Evolutionary conservation across 2,113 vertebrate species (phyloP).

Genomic region (Guaruba guarouba): DNA sequence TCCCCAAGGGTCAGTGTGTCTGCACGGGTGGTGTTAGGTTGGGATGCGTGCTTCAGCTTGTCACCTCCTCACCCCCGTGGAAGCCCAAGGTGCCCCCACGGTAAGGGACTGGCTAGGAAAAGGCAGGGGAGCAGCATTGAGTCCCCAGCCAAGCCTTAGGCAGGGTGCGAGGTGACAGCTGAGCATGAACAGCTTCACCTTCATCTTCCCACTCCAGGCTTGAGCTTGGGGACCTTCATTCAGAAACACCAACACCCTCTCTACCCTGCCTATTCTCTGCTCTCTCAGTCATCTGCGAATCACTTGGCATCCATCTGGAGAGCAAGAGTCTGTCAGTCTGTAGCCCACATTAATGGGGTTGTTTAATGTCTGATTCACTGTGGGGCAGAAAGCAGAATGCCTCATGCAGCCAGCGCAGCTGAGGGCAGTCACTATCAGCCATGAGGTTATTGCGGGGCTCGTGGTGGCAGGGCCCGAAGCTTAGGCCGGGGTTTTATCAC

Average conservation of each 20-base stretch:
- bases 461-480: background rate
- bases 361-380: background rate
- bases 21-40: accelerated
- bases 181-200: background rate
- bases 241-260: background rate
- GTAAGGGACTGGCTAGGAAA: background rate
- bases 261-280: background rate
- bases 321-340: background rate
- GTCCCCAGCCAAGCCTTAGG: background rate
- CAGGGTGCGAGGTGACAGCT: background rate
- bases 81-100: background rate
- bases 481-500: background rate
- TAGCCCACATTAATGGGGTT: accelerated
- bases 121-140: background rate
- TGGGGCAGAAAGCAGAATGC: background rate
- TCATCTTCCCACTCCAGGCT: background rate
- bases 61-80: background rate
- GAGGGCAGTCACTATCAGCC: background rate
- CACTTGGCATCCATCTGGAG: background rate
- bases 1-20: background rate
- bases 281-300: background rate
- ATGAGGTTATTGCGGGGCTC: background rate
- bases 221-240: background rate
- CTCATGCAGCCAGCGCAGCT: accelerated
- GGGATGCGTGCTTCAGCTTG: background rate